Evolutionary conservation across 2,888 invertebrate species (phyloP).

Genomic region (Helicoverpa assulta): DNA sequence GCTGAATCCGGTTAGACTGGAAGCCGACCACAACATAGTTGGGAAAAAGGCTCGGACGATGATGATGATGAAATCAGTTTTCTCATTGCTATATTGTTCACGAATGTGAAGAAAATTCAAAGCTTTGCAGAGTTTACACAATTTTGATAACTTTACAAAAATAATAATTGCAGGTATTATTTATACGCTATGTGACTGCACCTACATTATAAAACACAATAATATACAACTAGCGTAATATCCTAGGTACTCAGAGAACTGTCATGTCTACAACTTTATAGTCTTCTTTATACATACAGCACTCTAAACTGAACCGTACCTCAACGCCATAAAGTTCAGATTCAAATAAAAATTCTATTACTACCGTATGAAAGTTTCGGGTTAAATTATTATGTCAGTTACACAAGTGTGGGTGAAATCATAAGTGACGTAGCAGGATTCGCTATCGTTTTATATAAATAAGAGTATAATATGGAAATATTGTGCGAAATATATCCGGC

Average conservation of each 20-base stretch:
- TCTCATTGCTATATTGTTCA: too few species aligned
- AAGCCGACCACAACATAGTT: too few species aligned
- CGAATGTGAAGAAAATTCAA: too few species aligned
- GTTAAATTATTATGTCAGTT: constrained; percentile 32
- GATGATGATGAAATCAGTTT: too few species aligned
- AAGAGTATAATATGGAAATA: constrained; percentile 2
- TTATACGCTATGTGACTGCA: too few species aligned
- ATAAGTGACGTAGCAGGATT: constrained; percentile 7
- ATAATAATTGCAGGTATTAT: too few species aligned
- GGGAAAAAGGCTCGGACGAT: too few species aligned
- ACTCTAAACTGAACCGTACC: constrained; percentile 7
- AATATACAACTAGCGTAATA: background rate
- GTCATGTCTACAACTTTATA: constrained; percentile 8
- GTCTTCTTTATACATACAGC: background rate
- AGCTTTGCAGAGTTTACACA: background rate
- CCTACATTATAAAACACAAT: too few species aligned
- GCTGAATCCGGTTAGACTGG: too few species aligned
- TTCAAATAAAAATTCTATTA: background rate
- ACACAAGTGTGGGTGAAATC: constrained; percentile 26
- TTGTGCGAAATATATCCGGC: background rate
- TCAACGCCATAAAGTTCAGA: rapidly evolving
- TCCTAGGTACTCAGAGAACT: constrained; percentile 14
- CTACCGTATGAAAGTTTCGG: constrained; percentile 10
- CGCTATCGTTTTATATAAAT: background rate
- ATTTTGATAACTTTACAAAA: too few species aligned